A percentile compares a stretch with the other conserved stretches of the same genome.
These are phyloP conservation scores for Bungarus multicinctus DNA, from an alignment of 2,113 vertebrate species.

Conservation along the genomic window DNA sequence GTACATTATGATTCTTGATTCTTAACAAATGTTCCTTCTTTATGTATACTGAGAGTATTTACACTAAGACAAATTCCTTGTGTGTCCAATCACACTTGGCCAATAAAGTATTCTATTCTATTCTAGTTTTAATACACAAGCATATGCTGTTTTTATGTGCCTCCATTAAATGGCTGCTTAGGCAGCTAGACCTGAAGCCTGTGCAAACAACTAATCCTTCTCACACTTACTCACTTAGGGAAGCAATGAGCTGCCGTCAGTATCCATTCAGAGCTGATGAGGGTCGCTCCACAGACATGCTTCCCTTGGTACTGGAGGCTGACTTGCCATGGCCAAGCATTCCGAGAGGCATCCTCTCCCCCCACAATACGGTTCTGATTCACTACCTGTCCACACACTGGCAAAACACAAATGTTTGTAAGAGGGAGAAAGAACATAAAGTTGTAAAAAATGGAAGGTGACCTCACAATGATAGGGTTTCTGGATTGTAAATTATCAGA, in stretches of 20 bases:
- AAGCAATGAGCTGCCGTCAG: conserved; percentile 79
- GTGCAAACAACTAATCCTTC: neutral
- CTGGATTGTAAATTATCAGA: neutral
- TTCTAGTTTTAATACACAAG: no score
- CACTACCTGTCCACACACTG: conserved; percentile 37
- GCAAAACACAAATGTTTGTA: neutral
- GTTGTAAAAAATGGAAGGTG: neutral
- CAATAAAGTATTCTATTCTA: no score
- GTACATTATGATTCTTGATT: no score
- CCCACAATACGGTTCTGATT: conserved; percentile 63
- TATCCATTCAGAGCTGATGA: conserved; percentile 71
- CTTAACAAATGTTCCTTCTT: no score
- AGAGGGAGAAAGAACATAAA: neutral
- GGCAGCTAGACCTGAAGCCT: neutral
- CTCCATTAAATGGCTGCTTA: neutral
- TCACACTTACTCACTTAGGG: conserved; percentile 58
- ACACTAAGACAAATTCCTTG: no score
- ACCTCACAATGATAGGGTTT: neutral
- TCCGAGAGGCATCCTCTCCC: conserved; percentile 54
- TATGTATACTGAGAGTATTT: no score
- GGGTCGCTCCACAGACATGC: conserved; percentile 70
- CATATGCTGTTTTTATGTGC: neutral
- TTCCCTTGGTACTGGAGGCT: conserved; percentile 70
- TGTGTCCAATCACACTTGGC: no score
- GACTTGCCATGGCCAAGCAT: conserved; percentile 75